Evolutionary conservation across 2,113 vertebrate genomes (phyloP), one percentile per base, ranked within the genome.

Genomic region (Sander vitreus): DNA sequence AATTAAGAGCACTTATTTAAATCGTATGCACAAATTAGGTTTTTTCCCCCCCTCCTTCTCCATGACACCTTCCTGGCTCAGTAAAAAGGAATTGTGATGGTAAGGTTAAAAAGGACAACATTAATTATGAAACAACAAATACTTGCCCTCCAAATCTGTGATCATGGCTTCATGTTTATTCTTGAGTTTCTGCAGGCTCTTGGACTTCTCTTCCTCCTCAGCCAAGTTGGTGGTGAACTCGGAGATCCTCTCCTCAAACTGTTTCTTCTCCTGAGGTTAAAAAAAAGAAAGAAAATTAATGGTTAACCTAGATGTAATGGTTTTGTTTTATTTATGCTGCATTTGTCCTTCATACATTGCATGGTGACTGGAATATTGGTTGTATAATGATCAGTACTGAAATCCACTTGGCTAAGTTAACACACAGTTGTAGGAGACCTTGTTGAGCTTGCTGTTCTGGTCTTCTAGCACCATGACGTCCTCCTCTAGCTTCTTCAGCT

Each of bases 101-200:
- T 23, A 7, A 63, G 36, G 25, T 15, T 7, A n/a, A n/a, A 51
- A 33, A 43, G 0, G 12, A 8, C 23, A 30, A 30, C 6, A 36
- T 36, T 48, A 2, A 25, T 55, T 18, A 30, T 19, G 4, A 13
- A 66, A 84, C 7, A 21, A 19, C 5, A 55, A 51, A 68, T 50
- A 39, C 89, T 76, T 82, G 96, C 98, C 98, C 89, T 99, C 98
- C 78, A 99, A 93, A 84, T 99, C 98, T 0, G 97, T 97, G 89
- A 99, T 98, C 97, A 99, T 98, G 12, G 98, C 96, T 89, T 99
- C 98, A 0, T 99, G 98, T 78, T 99, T 99, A 87, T 98, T 98
- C 92, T 98, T 99, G 43, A 99, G 96, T 92, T 99, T 99, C 83
- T 98, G 97, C 33, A 99, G 94, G 86, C 97, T 98, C 95, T 99